Evolutionary conservation across 2,888 invertebrate genomes (phyloP).

Genomic region (Agonopterix arenella): DNA sequence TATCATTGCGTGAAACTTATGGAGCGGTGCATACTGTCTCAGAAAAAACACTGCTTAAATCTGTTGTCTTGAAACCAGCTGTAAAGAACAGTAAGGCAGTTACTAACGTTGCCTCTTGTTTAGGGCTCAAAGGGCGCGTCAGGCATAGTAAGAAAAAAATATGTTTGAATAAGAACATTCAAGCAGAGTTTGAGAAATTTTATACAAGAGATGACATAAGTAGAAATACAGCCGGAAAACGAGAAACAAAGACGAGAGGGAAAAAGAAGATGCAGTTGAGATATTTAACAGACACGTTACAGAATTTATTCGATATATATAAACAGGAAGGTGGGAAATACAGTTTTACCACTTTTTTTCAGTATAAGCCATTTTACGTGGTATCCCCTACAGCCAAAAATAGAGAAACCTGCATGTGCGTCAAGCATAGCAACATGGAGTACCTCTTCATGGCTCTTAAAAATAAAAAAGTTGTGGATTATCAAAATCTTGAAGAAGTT

Average conservation of each 20-base stretch:
- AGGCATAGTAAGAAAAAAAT: not conserved
- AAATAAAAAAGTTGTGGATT: not conserved
- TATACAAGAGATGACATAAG: constrained; percentile 9
- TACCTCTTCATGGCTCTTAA: not conserved
- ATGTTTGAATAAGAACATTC: constrained; percentile 1
- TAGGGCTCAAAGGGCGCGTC: constrained; percentile 1
- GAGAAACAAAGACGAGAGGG: constrained; percentile 3
- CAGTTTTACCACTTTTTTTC: constrained; percentile 12
- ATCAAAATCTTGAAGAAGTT: not conserved
- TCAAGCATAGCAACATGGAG: constrained; percentile 4
- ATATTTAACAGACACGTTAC: constrained; percentile 5
- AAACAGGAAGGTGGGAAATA: constrained; percentile 10
- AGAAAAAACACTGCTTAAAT: constrained; percentile 4
- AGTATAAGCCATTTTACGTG: constrained; percentile 10
- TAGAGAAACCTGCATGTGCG: constrained; percentile 14
- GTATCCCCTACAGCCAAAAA: constrained; percentile 3
- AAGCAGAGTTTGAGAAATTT: constrained; percentile 5
- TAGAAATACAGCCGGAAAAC: constrained; percentile 8
- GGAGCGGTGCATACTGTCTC: not conserved
- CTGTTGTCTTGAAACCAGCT: constrained; percentile 4
- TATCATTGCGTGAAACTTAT: constrained; percentile 1
- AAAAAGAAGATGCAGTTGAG: constrained; percentile 7
- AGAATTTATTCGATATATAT: constrained; percentile 8
- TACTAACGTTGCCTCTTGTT: not conserved
- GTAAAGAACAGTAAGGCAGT: not conserved